phyloP scores from a whole-genome alignment of 1,140 invertebrate species.

The Camponotus vicinus region DNA sequence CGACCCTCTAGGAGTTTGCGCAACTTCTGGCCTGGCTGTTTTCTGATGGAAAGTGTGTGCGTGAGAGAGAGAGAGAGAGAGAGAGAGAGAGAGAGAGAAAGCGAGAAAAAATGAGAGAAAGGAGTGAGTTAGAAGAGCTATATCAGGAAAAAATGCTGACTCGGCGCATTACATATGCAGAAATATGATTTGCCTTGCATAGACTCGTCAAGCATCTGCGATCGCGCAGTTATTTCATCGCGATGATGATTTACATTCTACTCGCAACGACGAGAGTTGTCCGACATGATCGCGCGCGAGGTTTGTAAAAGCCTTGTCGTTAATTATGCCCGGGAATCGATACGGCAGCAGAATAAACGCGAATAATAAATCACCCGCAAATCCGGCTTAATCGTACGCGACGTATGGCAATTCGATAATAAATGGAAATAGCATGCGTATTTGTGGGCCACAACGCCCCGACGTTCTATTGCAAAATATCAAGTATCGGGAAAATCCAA shows the following conservation, averaged over 20 bases:
- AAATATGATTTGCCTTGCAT: slow-evolving; percentile 69
- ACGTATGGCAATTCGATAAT: slow-evolving; percentile 66
- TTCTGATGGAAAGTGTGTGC: slow-evolving; percentile 42
- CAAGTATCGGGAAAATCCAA: slow-evolving; percentile 79
- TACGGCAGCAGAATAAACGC: slow-evolving; percentile 43
- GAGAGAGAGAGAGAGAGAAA: neutral
- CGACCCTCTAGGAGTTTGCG: slow-evolving; percentile 79
- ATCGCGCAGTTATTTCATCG: slow-evolving; percentile 50
- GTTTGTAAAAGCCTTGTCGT: slow-evolving; percentile 47
- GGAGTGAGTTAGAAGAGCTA: neutral
- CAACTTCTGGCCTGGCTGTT: slow-evolving; percentile 73
- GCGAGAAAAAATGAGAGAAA: neutral
- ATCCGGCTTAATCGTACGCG: slow-evolving; percentile 45
- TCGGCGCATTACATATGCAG: slow-evolving; percentile 50
- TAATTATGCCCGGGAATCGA: slow-evolving; percentile 59
- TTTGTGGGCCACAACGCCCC: slow-evolving; percentile 33
- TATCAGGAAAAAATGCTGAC: slow-evolving; percentile 71
- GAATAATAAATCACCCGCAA: slow-evolving; percentile 58
- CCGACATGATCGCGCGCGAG: slow-evolving; percentile 31
- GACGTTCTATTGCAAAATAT: slow-evolving; percentile 61
- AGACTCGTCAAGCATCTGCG: slow-evolving; percentile 29
- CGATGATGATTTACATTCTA: slow-evolving; percentile 48
- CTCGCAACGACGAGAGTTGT: slow-evolving; percentile 32
- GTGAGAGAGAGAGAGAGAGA: neutral
- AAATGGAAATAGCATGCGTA: slow-evolving; percentile 72